phyloP scores from a whole-genome alignment of 2,113 vertebrate genomes.

The Polypterus bichir region DNA sequence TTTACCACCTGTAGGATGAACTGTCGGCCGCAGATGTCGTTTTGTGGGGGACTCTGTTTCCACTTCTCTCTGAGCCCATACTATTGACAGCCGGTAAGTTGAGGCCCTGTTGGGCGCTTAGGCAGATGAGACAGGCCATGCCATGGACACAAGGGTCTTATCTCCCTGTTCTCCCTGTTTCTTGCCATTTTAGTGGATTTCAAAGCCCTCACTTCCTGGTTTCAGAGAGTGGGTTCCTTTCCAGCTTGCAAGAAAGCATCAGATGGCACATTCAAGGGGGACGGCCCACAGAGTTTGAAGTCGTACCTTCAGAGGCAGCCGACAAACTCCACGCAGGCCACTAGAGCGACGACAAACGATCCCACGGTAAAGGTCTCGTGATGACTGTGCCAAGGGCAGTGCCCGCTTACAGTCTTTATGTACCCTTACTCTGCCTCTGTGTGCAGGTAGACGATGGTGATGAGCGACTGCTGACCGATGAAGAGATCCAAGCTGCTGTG shows the following conservation, averaged over 20 bases:
- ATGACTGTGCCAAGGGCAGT: not conserved
- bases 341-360: conserved; percentile 35
- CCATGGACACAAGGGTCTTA: not conserved
- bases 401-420: not conserved
- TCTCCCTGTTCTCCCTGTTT: not conserved
- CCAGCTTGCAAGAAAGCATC: conserved; percentile 53
- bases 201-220: conserved; percentile 55
- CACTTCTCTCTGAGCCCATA: conserved; percentile 49
- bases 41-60: conserved; percentile 68
- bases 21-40: conserved; percentile 69
- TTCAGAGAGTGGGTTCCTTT: conserved; percentile 48
- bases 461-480: conserved; percentile 50
- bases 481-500: conserved; percentile 60
- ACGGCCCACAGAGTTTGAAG: conserved; percentile 48
- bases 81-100: conserved; percentile 19
- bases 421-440: not conserved
- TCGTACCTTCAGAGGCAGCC: conserved; percentile 67
- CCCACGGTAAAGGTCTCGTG: conserved; percentile 48
- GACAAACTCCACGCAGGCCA: conserved; percentile 24
- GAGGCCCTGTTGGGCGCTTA: no score
- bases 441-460: conserved; percentile 48
- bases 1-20: conserved; percentile 43
- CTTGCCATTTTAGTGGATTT: conserved; percentile 45
- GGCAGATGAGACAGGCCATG: no score
- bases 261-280: conserved; percentile 46